phyloP scores from a whole-genome alignment of 2,888 invertebrate genomes.

The Acrobasis repandana region DNA sequence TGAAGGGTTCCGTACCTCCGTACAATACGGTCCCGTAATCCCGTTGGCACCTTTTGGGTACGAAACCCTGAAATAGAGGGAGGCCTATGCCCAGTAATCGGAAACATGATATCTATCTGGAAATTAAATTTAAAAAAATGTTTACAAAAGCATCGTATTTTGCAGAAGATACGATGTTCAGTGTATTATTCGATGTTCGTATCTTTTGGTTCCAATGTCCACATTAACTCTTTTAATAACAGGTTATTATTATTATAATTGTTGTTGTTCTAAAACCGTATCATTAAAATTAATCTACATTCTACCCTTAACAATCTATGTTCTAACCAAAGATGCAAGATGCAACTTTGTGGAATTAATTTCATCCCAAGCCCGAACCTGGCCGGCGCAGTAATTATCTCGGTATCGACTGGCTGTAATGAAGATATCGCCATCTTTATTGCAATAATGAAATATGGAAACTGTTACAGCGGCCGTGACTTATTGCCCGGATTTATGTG shows the following conservation, averaged over 20 bases:
- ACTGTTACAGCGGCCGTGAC: conserved; percentile 39
- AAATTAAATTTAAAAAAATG: too few relatives aligned
- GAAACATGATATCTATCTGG: too few relatives aligned
- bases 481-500: conserved; percentile 34
- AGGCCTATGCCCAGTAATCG: too few relatives aligned
- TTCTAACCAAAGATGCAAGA: not conserved
- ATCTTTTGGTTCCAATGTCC: too few relatives aligned
- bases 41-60: too few relatives aligned
- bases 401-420: conserved; percentile 64
- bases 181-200: too few relatives aligned
- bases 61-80: too few relatives aligned
- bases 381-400: conserved; percentile 57
- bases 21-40: too few relatives aligned
- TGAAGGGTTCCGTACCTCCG: too few relatives aligned
- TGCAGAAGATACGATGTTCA: too few relatives aligned
- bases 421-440: conserved; percentile 68
- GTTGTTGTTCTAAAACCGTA: not conserved
- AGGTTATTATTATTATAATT: not conserved
- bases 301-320: not conserved
- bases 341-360: conserved; percentile 55
- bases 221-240: too few relatives aligned
- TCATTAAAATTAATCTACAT: not conserved
- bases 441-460: conserved; percentile 60
- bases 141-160: too few relatives aligned
- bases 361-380: conserved; percentile 50